phyloP scores from a whole-genome alignment of 2,797 vertebrate species.

The Rhinoraja longicauda region DNA sequence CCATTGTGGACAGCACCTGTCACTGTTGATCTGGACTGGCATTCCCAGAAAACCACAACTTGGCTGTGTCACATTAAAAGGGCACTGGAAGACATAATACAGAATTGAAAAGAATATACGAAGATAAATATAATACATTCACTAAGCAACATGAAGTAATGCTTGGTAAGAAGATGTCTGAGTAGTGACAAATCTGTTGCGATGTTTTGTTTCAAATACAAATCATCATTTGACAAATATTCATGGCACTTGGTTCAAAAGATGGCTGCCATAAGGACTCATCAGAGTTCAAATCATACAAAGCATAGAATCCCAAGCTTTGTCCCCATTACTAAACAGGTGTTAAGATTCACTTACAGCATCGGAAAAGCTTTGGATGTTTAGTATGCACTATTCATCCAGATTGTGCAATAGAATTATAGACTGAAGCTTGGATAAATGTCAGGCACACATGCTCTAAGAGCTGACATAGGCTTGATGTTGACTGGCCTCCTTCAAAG shows the following conservation, averaged over 20 bases:
- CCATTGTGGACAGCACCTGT: conserved; percentile 91
- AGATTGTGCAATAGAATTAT: neutral
- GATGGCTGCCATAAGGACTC: neutral
- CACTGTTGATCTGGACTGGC: conserved; percentile 81
- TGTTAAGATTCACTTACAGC: neutral
- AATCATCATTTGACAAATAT: neutral
- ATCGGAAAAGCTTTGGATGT: neutral
- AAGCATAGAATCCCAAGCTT: neutral
- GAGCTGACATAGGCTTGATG: no score
- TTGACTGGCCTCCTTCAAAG: no score
- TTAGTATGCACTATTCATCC: neutral
- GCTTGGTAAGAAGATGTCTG: neutral
- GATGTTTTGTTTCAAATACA: neutral
- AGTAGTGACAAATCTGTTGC: neutral
- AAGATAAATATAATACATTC: neutral
- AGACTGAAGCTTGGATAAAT: neutral
- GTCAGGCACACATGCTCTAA: neutral
- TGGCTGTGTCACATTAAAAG: conserved; percentile 74
- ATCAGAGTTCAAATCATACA: neutral
- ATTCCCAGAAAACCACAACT: conserved; percentile 87
- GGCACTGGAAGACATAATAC: conserved; percentile 67
- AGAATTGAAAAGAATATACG: neutral
- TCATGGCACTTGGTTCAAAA: neutral
- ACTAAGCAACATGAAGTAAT: neutral
- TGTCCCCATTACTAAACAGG: neutral